phyloP scores from a whole-genome alignment of 92 coral and sea anemone genomes.

The Heteractis magnifica region DNA sequence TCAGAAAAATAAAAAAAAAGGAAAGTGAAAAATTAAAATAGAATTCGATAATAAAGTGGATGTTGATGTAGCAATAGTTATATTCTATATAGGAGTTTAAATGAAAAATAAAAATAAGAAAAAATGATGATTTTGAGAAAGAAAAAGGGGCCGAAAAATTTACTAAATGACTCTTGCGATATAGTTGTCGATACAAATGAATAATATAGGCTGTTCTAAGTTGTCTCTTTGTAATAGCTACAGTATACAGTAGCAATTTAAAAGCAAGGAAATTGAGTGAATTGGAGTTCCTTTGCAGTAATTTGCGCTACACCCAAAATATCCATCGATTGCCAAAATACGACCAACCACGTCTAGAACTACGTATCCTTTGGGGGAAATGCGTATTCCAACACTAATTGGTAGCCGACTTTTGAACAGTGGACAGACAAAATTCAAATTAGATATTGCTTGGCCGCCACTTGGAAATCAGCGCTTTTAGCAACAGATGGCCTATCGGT shows the following conservation, averaged over 20 bases:
- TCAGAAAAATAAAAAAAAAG: background rate
- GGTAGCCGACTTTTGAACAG: conserved; percentile 10
- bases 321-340: conserved; percentile 50
- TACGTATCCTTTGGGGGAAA: conserved; percentile 29
- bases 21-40: background rate
- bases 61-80: conserved; percentile 18
- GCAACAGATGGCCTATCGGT: conserved; percentile 26
- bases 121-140: background rate
- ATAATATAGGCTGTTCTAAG: conserved; percentile 11
- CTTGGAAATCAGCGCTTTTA: conserved; percentile 28
- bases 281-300: conserved; percentile 77
- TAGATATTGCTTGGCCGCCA: conserved; percentile 16
- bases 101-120: background rate
- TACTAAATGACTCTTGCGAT: conserved; percentile 36
- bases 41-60: background rate
- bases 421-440: conserved; percentile 18
- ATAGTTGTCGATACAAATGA: too few relatives aligned
- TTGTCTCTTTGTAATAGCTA: conserved; percentile 70
- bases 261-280: conserved; percentile 69
- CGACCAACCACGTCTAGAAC: conserved; percentile 26
- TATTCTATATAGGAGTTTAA: background rate
- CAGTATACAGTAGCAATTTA: conserved; percentile 61
- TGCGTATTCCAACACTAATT: conserved; percentile 23
- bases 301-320: conserved; percentile 56
- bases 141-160: background rate